phyloP scores from a whole-genome alignment of 2,113 vertebrate species.

The Vulpes vulpes region DNA sequence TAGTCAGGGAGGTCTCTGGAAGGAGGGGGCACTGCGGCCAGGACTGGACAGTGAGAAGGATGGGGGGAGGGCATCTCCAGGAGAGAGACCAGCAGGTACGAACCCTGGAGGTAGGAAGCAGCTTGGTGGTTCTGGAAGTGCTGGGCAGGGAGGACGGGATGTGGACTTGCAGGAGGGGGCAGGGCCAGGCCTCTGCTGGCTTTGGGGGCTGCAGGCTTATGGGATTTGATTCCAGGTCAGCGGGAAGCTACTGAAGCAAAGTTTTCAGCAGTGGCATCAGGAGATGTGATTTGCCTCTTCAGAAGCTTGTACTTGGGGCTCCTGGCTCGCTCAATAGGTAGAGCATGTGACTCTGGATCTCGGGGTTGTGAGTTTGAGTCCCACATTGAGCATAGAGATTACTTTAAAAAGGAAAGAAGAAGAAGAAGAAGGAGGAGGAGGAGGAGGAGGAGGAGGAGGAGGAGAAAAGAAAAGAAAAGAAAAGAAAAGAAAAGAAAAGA shows the following conservation, averaged over 20 bases:
- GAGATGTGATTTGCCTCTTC: neutral
- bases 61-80: neutral
- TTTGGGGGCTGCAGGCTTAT: neutral
- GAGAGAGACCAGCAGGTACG: neutral
- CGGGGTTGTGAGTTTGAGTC: neutral
- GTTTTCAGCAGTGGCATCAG: neutral
- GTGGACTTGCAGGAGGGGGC: neutral
- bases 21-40: neutral
- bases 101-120: neutral
- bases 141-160: no score
- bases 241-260: neutral
- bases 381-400: neutral
- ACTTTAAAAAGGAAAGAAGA: neutral
- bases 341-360: neutral
- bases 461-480: no score
- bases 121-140: rapidly evolving
- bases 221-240: neutral
- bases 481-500: no score
- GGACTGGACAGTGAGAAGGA: neutral
- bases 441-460: no score
- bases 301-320: neutral
- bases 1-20: neutral
- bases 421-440: no score
- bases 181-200: neutral
- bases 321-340: no score